phyloP scores from a whole-genome alignment of 2,113 vertebrate genomes.

The Odontesthes bonariensis region DNA sequence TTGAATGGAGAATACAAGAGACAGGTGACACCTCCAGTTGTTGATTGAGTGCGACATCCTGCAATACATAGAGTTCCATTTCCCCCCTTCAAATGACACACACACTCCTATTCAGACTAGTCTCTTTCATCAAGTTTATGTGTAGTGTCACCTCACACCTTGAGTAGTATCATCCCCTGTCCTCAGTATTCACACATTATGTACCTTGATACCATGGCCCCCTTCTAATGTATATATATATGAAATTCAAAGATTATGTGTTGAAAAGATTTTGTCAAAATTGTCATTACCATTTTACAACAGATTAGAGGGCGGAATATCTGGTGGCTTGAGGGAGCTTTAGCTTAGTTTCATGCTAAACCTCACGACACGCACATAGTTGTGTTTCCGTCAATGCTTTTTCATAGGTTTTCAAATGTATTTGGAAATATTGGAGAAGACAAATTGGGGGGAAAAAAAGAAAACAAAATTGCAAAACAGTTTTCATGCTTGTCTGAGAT shows the following conservation, averaged over 20 bases:
- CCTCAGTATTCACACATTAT: conserved; percentile 46
- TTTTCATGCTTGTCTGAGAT: no score
- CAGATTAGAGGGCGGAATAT: neutral
- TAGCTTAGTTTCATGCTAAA: no score
- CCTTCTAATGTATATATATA: conserved; percentile 2
- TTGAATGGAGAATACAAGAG: conserved; percentile 23
- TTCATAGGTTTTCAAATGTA: no score
- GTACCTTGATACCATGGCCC: conserved; percentile 17
- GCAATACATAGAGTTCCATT: conserved; percentile 24
- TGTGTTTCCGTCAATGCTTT: no score
- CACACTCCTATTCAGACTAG: conserved; percentile 47
- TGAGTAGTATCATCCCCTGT: conserved; percentile 34
- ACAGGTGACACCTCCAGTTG: conserved; percentile 44
- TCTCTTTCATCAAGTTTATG: conserved; percentile 50
- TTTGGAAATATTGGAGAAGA: no score
- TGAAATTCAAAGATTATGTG: conserved; percentile 8
- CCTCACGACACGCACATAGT: no score
- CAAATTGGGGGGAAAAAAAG: no score
- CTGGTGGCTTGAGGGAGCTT: no score
- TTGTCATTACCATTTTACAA: neutral
- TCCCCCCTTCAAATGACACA: conserved; percentile 42
- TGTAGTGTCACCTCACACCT: conserved; percentile 38
- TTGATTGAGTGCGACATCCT: conserved; percentile 62
- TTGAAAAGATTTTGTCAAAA: conserved; percentile 2
- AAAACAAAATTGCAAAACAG: no score